Base-by-base conservation (phyloP, 2,797 vertebrate genomes). In the Limosa lapponica region DNA sequence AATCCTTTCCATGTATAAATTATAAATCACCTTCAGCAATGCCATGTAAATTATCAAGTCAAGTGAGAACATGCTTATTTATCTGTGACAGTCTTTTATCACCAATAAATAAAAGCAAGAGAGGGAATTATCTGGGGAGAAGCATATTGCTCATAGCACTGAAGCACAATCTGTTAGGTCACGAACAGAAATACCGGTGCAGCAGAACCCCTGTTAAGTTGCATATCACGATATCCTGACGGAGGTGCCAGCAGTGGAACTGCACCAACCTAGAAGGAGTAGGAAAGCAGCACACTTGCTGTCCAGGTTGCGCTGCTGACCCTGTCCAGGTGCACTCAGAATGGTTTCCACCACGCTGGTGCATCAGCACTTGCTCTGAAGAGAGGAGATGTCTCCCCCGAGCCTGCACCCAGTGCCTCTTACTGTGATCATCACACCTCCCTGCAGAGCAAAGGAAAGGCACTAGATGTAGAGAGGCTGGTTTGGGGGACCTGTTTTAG, bases 1-100 rank as follows among this genome's bases (percentile, higher is more conserved):
- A 97, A 98, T 95, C 97, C 92, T 74, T 84, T 90, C 92, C 94
- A 95, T 82, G 91, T 96, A 96, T 96, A 97, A 97, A 97, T 96
- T 97, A 95, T 88, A 98, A 97, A 97, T 97, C 95, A 95, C 93
- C 85, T 96, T 93, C 89, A 94, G 95, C 90, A 82, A 95, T 55
- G 86, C 82, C 88, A 94, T 65, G 92, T 59, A 96, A 97, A 93
- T 97, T 91, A 96, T 54, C 92, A 89, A 96, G 88, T 95, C 96
- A 95, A 93, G 96, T 94, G 81, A 93, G 79, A 97, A 92, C 96
- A 88, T 51, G 94, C 84, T 87, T 81, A 58, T 96, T 89, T 94
- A 94, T 90, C 92, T 93, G 66, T 81, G 92, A 93, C 83, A 91
- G 83, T 52, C 71, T 83, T 95, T 95, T 96, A 96, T 91, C 92